phyloP scores from a whole-genome alignment of 2,888 invertebrate genomes.

The Apodemia zela region DNA sequence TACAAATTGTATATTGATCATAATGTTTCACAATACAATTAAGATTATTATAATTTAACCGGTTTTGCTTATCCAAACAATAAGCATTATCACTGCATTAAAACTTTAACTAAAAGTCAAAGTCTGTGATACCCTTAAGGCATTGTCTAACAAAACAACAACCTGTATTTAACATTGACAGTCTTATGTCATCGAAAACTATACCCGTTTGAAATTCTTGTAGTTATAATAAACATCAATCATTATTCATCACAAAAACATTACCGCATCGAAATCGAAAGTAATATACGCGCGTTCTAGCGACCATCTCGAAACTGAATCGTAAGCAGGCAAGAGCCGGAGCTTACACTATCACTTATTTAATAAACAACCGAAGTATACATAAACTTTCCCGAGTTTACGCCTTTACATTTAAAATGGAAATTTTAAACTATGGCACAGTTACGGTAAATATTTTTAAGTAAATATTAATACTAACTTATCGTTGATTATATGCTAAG shows the following conservation, averaged over 20 bases:
- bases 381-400: background rate
- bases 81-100: too few species aligned
- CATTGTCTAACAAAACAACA: background rate
- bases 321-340: background rate
- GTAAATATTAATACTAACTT: too few species aligned
- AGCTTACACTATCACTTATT: constrained; percentile 8
- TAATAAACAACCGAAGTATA: constrained; percentile 3
- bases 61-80: too few species aligned
- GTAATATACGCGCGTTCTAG: constrained; percentile 6
- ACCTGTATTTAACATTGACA: constrained; percentile 11
- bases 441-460: background rate
- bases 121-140: too few species aligned
- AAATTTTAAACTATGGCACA: background rate
- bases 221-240: background rate
- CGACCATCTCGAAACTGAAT: background rate
- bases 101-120: background rate
- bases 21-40: too few species aligned
- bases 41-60: too few species aligned
- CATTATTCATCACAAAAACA: constrained; percentile 10
- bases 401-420: background rate
- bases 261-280: constrained; percentile 13
- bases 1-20: too few species aligned
- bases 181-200: constrained; percentile 4
- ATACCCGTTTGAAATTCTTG: background rate
- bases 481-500: too few species aligned